Evolutionary conservation across 2,797 vertebrate genomes (phyloP), one percentile per base, ranked within the genome.

Genomic region (Thamnophis elegans): DNA sequence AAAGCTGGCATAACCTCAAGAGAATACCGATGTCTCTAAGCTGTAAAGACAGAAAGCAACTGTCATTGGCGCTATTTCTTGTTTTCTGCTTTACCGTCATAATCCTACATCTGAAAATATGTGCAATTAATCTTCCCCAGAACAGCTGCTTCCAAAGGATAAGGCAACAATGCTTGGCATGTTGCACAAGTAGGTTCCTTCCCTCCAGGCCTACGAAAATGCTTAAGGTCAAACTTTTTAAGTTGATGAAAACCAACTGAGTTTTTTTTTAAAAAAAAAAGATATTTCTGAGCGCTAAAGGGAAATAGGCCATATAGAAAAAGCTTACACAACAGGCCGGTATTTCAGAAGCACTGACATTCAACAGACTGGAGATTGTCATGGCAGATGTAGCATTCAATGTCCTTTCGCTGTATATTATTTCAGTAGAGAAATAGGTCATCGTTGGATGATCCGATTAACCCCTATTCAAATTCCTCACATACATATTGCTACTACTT

Each of bases 201-300:
- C 25, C 20, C 56, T 36, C 22, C 60, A 20, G 0, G 13, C 51
- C 14, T 26, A 85, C 47, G 68, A 92, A 92, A 93, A 55, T 0
- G 0, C 58, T 14, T 88, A 47, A 22, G 1, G 36, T 54, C 55
- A 93, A 7, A 62, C 55, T 89, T 93, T 91, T 91, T 91, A 92
- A 92, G 53, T 89, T 58, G 87, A 91, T 89, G 73, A 92, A 91
- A 92, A 91, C 90, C 68, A 93, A 93, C n/a, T 91, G 73, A 93
- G 87, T 51, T 91, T 28, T 56, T 91, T 28, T 55, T 59, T 59
- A 1, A 0, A 36, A 91, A 88, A 73, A 92, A 93, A 89, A n/a
- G 25, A 60, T n/a, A 9, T 89, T 92, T 94, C 73, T 59, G 78
- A 92, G 55, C 59, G 87, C 86, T 55, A 85, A 51, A 58, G 47